Percentiles rank a stretch among this genome's conserved stretches.
Evolutionary conservation across 2,113 vertebrate genomes (phyloP).

Genomic region (Pachycephala philippinensis): DNA sequence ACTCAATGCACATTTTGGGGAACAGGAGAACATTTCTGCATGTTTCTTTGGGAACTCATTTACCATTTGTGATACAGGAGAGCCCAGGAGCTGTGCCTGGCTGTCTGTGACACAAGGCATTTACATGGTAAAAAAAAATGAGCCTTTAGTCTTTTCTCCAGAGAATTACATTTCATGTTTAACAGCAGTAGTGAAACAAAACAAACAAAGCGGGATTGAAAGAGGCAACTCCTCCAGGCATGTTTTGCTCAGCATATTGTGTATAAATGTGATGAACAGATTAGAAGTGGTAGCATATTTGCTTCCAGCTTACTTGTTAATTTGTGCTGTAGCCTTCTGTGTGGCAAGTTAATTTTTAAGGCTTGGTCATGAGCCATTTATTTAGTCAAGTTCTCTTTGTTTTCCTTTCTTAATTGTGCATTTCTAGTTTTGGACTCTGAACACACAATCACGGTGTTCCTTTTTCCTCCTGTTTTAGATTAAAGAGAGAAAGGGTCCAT

Average conservation of each 20-base stretch:
- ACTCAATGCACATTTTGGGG: neutral
- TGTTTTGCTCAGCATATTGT: neutral
- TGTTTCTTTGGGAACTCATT: neutral
- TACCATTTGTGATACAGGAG: neutral
- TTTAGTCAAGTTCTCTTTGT: neutral
- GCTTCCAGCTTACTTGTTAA: neutral
- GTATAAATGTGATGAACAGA: neutral
- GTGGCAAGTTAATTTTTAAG: neutral
- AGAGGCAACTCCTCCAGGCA: neutral
- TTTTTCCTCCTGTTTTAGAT: neutral
- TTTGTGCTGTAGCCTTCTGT: neutral
- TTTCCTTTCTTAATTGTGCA: neutral
- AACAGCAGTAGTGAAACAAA: neutral
- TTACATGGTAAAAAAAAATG: neutral
- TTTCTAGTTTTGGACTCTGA: neutral
- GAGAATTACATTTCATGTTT: neutral
- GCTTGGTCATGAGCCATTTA: neutral
- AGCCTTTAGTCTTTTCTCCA: neutral
- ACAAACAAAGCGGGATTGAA: neutral
- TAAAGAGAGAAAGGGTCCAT: neutral
- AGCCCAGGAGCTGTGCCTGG: neutral
- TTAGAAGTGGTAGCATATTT: neutral
- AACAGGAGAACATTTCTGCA: neutral
- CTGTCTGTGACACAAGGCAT: neutral
- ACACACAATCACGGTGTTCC: rapidly evolving